phyloP scores from a whole-genome alignment of 1,140 invertebrate genomes.

The Drosophila repletoides region DNA sequence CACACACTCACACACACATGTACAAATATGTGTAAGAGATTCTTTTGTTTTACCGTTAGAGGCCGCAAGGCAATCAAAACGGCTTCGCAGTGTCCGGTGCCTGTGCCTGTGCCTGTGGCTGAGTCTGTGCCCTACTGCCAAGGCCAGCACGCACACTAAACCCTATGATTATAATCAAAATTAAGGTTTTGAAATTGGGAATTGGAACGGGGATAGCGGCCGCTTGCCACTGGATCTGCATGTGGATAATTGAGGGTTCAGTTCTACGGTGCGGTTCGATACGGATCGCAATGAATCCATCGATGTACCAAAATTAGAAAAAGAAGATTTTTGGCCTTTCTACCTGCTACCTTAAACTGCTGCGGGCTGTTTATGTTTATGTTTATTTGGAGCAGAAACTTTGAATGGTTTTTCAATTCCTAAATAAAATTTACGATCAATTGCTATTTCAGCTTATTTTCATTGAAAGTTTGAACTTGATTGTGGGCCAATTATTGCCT shows the following conservation, averaged over 20 bases:
- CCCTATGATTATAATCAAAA: slow-evolving; percentile 65
- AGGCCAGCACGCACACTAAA: slow-evolving; percentile 57
- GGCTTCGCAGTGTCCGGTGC: slow-evolving; percentile 13
- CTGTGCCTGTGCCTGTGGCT: neutral
- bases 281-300: slow-evolving; percentile 44
- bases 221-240: slow-evolving; percentile 39
- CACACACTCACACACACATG: neutral
- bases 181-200: slow-evolving; percentile 55
- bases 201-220: slow-evolving; percentile 10
- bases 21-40: slow-evolving; percentile 36
- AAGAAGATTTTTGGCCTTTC: neutral
- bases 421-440: slow-evolving; percentile 52
- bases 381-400: slow-evolving; percentile 24
- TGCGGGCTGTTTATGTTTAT: slow-evolving; percentile 24
- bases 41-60: slow-evolving; percentile 57
- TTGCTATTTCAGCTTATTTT: slow-evolving; percentile 12
- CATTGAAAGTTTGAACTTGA: neutral
- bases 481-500: slow-evolving; percentile 17
- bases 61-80: slow-evolving; percentile 57
- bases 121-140: slow-evolving; percentile 55
- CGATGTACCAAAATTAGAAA: slow-evolving; percentile 35
- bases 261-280: slow-evolving; percentile 5
- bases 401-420: neutral
- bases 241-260: slow-evolving; percentile 60
- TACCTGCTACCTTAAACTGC: neutral